Evolutionary conservation across 2,797 vertebrate species (phyloP).

Genomic region (Pyrrhura leucotis): DNA sequence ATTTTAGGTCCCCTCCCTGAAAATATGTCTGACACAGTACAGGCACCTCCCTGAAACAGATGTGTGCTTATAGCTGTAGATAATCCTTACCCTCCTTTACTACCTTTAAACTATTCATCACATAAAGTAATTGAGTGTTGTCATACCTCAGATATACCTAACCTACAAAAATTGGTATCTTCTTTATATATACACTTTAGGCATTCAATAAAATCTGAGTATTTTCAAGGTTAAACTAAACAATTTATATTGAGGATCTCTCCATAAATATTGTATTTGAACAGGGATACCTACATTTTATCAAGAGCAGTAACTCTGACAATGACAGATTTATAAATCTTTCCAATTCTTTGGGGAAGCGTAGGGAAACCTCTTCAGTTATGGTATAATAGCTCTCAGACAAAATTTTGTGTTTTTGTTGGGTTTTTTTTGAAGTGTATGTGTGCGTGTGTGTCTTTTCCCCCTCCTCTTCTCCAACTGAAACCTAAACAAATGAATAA

Average conservation of each 20-base stretch:
- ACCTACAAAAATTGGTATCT: neutral
- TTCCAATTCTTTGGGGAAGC: neutral
- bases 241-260: neutral
- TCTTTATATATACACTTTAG: neutral
- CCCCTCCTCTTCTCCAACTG: neutral
- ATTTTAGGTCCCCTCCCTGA: neutral
- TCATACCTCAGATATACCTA: neutral
- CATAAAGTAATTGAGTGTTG: neutral
- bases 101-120: neutral
- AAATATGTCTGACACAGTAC: neutral
- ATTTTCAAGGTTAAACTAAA: slow-evolving; percentile 22
- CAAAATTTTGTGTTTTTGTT: neutral
- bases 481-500: neutral
- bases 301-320: slow-evolving; percentile 1
- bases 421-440: neutral
- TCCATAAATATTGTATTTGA: slow-evolving; percentile 29
- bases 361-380: neutral
- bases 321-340: slow-evolving; percentile 34
- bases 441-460: no score
- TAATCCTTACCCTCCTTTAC: neutral
- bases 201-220: neutral
- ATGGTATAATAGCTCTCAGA: neutral
- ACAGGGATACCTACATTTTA: neutral
- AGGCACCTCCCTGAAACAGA: neutral
- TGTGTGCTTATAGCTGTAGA: neutral